Base-by-base conservation (phyloP, 2,888 invertebrate genomes). In the Leptogaster cylindrica region DNA sequence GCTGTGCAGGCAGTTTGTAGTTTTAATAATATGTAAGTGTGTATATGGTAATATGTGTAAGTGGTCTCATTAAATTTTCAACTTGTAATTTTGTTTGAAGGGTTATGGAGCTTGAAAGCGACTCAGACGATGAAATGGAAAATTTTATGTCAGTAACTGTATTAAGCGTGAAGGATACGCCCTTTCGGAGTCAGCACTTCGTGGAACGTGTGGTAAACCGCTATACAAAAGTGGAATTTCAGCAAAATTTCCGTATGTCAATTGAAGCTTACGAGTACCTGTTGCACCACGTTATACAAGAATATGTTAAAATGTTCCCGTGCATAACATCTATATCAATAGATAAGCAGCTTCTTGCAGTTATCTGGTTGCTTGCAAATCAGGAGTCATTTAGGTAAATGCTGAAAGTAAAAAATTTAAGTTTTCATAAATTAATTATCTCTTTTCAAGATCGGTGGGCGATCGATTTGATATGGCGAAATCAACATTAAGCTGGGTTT, bases 381-480 rank as follows among this genome's bases (percentile, higher is more conserved):
- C 31, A 31, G 31, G 31, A 31, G 31, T 31, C 31, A 31, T 31
- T 31, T 31, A 31, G 31, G 31, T 31, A 31, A 31, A 8, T 31
- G 31, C 31, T 7, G 8, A 5, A 31, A 31, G 8, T 31, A 31
- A 31, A 31, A 31, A 31, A 31, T 7, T n/a, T 31, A 31, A 31
- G 5, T 31, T 7, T 31, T 31, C 8, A 31, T 31, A 31, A 31
- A 31, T 31, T 31, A 7, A 31, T 31, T 8, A 31, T 31, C 8
- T 31, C 31, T 31, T 31, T 31, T 31, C 31, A 31, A 31, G 31
- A 31, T 31, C 31, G 5, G 31, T 31, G 8, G 8, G 31, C 8
- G 31, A 31, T 31, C 31, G 31, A 5, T 52, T 52, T 18, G 33
- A 18, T 14, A 12, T 51, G 28, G 51, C 51, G 14, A 51, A 51